phyloP scores from a whole-genome alignment of 2,888 invertebrate species.

The Mimachlamys varia region DNA sequence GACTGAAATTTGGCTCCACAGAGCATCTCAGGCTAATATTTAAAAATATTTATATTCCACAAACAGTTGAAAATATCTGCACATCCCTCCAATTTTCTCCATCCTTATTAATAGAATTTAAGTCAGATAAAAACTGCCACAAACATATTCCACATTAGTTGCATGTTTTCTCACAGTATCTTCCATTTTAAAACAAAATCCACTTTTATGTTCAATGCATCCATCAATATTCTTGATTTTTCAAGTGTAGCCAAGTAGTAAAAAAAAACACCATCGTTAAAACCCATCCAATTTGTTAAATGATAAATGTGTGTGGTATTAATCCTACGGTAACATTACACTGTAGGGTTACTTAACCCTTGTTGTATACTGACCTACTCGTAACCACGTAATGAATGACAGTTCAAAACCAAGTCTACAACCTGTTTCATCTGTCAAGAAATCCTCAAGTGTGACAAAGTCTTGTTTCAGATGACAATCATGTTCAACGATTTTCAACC shows the following conservation, averaged over 20 bases:
- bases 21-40: constrained; percentile 32
- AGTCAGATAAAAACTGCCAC: background rate
- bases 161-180: background rate
- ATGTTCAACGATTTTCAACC: constrained; percentile 14
- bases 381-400: background rate
- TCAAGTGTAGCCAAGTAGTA: background rate
- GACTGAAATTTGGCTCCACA: constrained; percentile 38
- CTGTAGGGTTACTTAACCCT: background rate
- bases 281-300: background rate
- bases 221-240: background rate
- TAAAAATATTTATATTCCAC: background rate
- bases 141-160: background rate
- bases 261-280: background rate
- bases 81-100: background rate
- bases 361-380: background rate
- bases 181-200: background rate
- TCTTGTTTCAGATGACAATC: constrained; percentile 21
- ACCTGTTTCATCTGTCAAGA: constrained; percentile 3
- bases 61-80: background rate
- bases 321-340: background rate
- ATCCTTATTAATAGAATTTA: background rate
- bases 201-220: background rate
- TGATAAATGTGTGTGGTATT: background rate
- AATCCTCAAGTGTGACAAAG: background rate
- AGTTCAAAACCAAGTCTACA: background rate